phyloP scores from a whole-genome alignment of 1,140 invertebrate genomes.

The Rhagoletis zephyria region DNA sequence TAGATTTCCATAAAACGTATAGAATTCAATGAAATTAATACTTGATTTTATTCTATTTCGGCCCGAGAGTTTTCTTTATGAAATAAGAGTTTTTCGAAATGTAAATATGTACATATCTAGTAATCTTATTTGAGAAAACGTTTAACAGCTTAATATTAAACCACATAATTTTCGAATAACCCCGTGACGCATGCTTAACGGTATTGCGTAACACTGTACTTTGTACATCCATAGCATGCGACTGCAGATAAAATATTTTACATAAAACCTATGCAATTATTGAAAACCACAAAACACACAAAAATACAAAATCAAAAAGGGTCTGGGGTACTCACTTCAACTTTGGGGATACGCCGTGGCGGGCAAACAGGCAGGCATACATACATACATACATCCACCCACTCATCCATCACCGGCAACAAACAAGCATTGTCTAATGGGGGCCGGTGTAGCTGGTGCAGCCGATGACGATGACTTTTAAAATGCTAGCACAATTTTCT shows the following conservation, averaged over 20 bases:
- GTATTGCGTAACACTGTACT: background rate
- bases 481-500: background rate
- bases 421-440: background rate
- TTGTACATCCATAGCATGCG: background rate
- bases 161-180: background rate
- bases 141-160: background rate
- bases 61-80: too few relatives aligned
- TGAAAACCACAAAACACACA: background rate
- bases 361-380: background rate
- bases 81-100: too few relatives aligned
- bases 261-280: background rate
- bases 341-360: background rate
- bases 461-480: conserved; percentile 19
- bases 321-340: background rate
- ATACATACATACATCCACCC: conserved; percentile 7
- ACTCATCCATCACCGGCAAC: background rate
- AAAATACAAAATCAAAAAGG: background rate
- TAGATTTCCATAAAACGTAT: too few relatives aligned
- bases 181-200: background rate
- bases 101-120: too few relatives aligned
- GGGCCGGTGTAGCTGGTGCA: background rate
- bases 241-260: background rate
- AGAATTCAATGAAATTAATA: too few relatives aligned
- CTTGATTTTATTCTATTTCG: too few relatives aligned
- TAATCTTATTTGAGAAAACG: too few relatives aligned